Evolutionary conservation across 2,888 invertebrate species (phyloP), one percentile per base, ranked within the genome.

Genomic region (Vesta saturnalis): DNA sequence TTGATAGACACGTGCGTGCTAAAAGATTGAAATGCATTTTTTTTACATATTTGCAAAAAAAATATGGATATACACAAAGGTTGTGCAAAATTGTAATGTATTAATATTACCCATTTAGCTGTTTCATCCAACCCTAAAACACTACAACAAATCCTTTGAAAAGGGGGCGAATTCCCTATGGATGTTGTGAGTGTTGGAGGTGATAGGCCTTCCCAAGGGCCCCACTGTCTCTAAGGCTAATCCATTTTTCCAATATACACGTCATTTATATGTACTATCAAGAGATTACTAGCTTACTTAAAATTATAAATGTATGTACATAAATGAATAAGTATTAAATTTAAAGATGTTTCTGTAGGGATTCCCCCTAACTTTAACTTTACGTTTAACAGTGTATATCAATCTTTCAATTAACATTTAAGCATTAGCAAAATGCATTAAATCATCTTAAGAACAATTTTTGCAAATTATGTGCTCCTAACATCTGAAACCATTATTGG

Each of bases 231-330:
- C 77, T 75, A 74, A 76, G 79, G 77, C 79, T 81, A 83, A 83
- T 83, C 83, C 82, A 81, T 82, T 82, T 82, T 82, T 83, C 81
- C 82, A 82, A 83, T 82, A 81, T 81, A 81, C 80, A 81, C 81
- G 82, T 82, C 83, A 82, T 83, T 82, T 81, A 81, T 79, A 79
- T 80, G 78, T 78, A 81, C 75, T 78, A 77, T 77, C 77, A 74
- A 71, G 80, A 79, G 79, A 79, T 79, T 79, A 78, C 75, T 67
- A 73, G 69, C 73, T 73, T 73, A 74, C 68, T 67, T 72, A 72
- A 73, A 75, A 74, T 72, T 39, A 39, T 39, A 39, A 39, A 39
- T 75, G 76, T 76, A 77, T 76, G 74, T 72, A 71, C 72, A 46
- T 57, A 61, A 60, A 67, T 67, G 55, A 67, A 62, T 65, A 74